Evolutionary conservation across 2,888 invertebrate genomes (phyloP).

Genomic region (Megastigmus dorsalis): DNA sequence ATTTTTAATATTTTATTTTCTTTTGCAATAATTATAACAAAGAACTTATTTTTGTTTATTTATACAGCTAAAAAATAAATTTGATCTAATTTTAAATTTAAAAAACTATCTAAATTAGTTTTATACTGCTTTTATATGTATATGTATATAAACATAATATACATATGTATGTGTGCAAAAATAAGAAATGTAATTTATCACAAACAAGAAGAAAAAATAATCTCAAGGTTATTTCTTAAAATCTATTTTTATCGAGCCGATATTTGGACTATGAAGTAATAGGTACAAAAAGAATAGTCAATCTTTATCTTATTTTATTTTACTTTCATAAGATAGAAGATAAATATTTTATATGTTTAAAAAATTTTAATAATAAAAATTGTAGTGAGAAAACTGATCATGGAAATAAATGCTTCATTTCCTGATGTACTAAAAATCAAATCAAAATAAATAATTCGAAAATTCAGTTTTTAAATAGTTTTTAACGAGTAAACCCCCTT

Average conservation of each 20-base stretch:
- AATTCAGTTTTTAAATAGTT: neutral
- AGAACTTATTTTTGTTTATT: too few species aligned
- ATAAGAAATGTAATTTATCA: too few species aligned
- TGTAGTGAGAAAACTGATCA: neutral
- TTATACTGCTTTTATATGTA: neutral
- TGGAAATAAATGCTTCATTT: too few species aligned
- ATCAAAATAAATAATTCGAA: slow-evolving; percentile 18
- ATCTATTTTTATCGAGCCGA: slow-evolving; percentile 17
- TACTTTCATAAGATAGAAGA: too few species aligned
- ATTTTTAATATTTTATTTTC: neutral
- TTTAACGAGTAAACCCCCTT: slow-evolving; percentile 4
- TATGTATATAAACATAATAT: neutral
- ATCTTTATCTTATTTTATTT: slow-evolving; percentile 12
- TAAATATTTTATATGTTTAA: neutral
- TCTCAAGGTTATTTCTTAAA: slow-evolving; percentile 15
- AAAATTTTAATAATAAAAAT: neutral
- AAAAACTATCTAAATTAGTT: neutral
- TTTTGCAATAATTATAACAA: neutral
- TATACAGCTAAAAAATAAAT: neutral
- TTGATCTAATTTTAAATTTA: neutral
- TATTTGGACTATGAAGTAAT: slow-evolving; percentile 1
- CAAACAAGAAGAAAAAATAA: neutral
- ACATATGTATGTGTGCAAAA: too few species aligned
- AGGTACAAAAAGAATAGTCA: neutral
- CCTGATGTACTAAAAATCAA: too few species aligned